Base-by-base conservation (phyloP, 2,113 vertebrate genomes). In the Laticauda laticaudata region DNA sequence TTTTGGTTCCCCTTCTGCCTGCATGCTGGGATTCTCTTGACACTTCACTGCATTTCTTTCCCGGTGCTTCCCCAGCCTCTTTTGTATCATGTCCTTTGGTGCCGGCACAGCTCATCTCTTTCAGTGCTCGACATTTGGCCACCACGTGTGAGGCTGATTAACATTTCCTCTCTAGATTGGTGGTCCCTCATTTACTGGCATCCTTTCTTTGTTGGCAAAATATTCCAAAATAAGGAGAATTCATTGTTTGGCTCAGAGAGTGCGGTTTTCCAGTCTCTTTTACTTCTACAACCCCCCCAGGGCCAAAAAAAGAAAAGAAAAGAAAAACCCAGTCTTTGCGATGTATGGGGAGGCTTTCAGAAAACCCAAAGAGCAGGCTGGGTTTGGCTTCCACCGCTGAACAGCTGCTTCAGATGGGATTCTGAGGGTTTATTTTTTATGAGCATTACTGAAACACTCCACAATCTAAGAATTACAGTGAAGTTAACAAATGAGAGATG, bases 91-190 rank as follows among this genome's bases (percentile, higher is more conserved):
- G 53, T 64, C 56, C 75, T 90, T 69, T 43, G 81, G 75, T 64
- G 51, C 55, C 54, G 4, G 6, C 39, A 23, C 81, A 90, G 92
- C 89, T 57, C 39, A 81, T 39, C 39, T 81, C n/a, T 87, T 93
- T 93, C 59, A 43, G n/a, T 34, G 56, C 92, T 93, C 86, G 56
- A 93, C 89, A 93, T 93, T 90, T 93, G 92, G 92, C 89, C 89
- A 69, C 92, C 26, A 57, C 21, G 92, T 93, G 88, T 81, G 92
- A 93, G 88, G 81, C 92, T 90, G 92, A 93, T 93, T 90, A 93
- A 56, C 64, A 57, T 64, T 93, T 93, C 81, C 92, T 93, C 89
- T 93, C 92, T 85, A 90, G 81, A 89, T 93, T 93, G 92, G 92
- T 93, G 92, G 92, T 93, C 92, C 87, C 89, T 85, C 56, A 69